Conservation (phyloP, 2,113 vertebrate species). For the Pagrus major region DNA sequence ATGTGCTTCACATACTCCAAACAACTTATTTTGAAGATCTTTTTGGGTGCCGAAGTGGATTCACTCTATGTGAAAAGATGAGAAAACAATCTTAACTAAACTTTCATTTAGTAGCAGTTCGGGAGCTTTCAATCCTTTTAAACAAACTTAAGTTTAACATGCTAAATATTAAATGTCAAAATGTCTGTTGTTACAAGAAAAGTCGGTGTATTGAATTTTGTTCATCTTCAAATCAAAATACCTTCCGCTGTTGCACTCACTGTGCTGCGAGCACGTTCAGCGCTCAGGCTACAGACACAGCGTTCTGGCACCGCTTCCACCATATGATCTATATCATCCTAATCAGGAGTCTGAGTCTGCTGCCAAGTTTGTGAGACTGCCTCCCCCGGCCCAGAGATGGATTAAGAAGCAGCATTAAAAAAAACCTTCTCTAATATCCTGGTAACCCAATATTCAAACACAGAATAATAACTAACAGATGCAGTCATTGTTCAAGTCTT, state of each 20-base stretch:
- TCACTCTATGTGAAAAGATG: not conserved
- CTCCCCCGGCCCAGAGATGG: slow-evolving; percentile 13
- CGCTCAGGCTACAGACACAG: not conserved
- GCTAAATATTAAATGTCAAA: no score
- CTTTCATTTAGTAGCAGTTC: not conserved
- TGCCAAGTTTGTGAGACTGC: slow-evolving; percentile 39
- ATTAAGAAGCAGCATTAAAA: slow-evolving; percentile 42
- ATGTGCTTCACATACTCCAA: not conserved
- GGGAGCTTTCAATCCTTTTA: not conserved
- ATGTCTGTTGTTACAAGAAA: not conserved
- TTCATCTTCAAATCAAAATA: not conserved
- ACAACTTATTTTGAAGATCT: not conserved
- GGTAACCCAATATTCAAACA: slow-evolving; percentile 41
- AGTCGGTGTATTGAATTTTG: not conserved
- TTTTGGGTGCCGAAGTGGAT: not conserved
- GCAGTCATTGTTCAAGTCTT: slow-evolving; percentile 17
- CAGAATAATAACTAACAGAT: slow-evolving; percentile 57
- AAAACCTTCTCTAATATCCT: slow-evolving; percentile 30
- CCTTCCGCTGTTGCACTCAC: not conserved
- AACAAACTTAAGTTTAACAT: no score
- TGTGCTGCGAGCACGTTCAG: not conserved
- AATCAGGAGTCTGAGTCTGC: not conserved
- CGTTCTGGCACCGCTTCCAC: not conserved
- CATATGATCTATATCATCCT: slow-evolving; percentile 26
- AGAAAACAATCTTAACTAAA: no score